Base-by-base conservation (phyloP, 2,113 vertebrate species). In the Cacatua alba region DNA sequence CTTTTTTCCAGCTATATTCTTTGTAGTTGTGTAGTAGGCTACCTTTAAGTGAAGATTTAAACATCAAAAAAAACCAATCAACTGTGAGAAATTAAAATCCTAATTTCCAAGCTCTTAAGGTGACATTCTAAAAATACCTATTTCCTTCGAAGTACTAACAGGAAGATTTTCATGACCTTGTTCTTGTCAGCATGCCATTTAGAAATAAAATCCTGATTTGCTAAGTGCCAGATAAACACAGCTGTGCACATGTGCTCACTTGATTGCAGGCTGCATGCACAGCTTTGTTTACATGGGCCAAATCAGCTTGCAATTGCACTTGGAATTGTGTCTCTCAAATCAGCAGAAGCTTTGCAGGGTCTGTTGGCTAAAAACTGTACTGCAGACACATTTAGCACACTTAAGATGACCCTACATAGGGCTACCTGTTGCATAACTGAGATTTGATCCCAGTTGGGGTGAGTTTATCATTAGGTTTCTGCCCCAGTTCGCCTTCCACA, bases 131-230 rank as follows among this genome's bases (percentile, higher is more conserved):
- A 94, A 95, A 71, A 92, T 17, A 84, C 0, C 0, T 46, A 60
- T 67, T 83, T 86, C 85, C 59, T 95, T 84, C 51, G n/a, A 72
- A 90, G 41, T 59, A 44, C 49, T 85, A 67, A 41, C 39, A 74
- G 46, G 72, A 95, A 92, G 75, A 88, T 72, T 93, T 78, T 59
- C n/a, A 53, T 67, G 82, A 90, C 78, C 92, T 95, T 84, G 83
- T 4, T 93, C 84, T 91, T 93, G 79, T 86, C 82, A 97, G 94
- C n/a, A 20, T 49, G 57, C 52, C 90, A 88, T 90, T 95, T 86
- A 90, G 92, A 94, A 96, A 88, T 80, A 87, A 96, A 92, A 77
- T 11, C 75, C 79, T 90, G 90, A 77, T 92, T 95, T 86, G 67
- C 46, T 33, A 41, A 79, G 87, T 91, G 67, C 57, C 75, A 95